These are phyloP conservation scores for Pachypanchax playfairii DNA, from an alignment of 2,113 vertebrate genomes.

Conservation along the genomic window DNA sequence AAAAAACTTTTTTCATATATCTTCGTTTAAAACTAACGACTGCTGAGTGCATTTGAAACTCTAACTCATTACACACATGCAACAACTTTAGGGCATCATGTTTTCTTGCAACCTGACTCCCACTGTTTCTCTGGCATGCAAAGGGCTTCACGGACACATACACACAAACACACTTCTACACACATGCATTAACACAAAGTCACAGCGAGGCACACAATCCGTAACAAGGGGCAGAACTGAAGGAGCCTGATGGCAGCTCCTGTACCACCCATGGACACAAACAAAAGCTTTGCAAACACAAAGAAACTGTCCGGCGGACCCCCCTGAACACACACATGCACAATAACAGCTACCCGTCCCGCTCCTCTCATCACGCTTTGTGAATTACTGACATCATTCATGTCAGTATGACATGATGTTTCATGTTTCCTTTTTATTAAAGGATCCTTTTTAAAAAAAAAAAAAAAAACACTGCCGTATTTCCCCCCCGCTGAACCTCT, in stretches of 20 bases:
- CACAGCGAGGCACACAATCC: conserved; percentile 25
- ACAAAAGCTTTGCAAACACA: conserved; percentile 65
- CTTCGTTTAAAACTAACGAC: conserved; percentile 5
- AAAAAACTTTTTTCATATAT: background rate
- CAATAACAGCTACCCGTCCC: conserved; percentile 46
- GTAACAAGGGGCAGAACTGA: conserved; percentile 43
- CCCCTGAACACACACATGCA: conserved; percentile 28
- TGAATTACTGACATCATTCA: conserved; percentile 72
- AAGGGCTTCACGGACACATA: conserved; percentile 42
- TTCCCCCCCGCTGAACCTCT: no score
- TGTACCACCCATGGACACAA: conserved; percentile 63
- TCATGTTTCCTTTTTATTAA: no score
- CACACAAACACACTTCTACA: conserved; percentile 22
- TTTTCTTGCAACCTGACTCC: conserved; percentile 53
- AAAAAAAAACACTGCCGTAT: no score
- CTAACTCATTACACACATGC: conserved; percentile 24
- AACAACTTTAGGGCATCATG: conserved; percentile 49
- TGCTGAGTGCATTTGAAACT: conserved; percentile 15
- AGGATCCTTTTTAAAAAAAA: no score
- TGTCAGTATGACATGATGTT: no score
- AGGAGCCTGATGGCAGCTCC: conserved; percentile 67
- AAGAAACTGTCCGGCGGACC: conserved; percentile 50
- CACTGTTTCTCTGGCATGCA: conserved; percentile 55
- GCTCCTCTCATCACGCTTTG: conserved; percentile 49
- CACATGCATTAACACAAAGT: conserved; percentile 23